Percentiles rank a stretch among this genome's conserved stretches.
These are phyloP conservation scores for Acanthornis magna DNA, from an alignment of 2,797 vertebrate species.

Conservation along the genomic window DNA sequence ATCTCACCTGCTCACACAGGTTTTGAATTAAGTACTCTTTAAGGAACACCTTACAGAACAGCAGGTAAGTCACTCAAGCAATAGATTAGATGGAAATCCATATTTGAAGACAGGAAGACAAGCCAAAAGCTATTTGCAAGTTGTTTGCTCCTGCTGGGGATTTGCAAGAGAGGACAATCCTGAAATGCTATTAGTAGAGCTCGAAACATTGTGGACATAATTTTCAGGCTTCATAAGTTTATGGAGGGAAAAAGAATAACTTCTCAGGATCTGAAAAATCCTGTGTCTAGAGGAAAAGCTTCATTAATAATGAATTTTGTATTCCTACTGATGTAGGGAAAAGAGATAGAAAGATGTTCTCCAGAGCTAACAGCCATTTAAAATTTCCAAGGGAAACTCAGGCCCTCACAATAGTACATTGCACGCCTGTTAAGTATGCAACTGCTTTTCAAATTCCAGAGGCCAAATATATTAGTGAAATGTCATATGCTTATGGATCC, in stretches of 20 bases:
- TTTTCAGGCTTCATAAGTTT: neutral
- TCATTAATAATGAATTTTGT: neutral
- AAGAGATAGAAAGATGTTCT: neutral
- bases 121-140: neutral
- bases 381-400: neutral
- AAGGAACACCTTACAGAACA: neutral
- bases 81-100: neutral
- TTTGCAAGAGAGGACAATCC: neutral
- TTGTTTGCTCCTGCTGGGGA: neutral
- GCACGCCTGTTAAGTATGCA: neutral
- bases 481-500: conserved; percentile 52
- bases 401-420: neutral
- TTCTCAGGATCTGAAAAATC: neutral
- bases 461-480: conserved; percentile 29
- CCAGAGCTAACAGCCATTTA: neutral
- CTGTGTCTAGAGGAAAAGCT: neutral
- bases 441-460: conserved; percentile 45
- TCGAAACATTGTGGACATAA: neutral
- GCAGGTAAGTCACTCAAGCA: neutral
- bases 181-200: neutral
- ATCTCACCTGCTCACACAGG: neutral
- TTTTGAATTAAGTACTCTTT: neutral
- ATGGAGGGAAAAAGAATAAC: neutral
- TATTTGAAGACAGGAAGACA: neutral
- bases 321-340: neutral